Evolutionary conservation across 2,113 vertebrate genomes (phyloP).

Genomic region (Puma concolor): DNA sequence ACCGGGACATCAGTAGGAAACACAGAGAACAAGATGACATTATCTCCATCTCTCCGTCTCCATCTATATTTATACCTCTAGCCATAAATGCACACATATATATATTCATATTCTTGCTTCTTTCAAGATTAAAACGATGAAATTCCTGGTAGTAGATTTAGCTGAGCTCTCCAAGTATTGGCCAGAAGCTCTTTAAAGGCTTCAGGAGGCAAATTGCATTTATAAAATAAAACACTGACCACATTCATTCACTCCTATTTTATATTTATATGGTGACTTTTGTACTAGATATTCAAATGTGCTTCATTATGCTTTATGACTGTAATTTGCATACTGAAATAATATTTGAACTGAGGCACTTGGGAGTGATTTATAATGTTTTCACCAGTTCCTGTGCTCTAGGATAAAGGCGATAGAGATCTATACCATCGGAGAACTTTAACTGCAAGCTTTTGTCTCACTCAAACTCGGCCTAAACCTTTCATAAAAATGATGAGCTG

Average conservation of each 20-base stretch:
- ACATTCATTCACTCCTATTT: slow-evolving; percentile 61
- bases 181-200: slow-evolving; percentile 41
- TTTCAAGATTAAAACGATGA: slow-evolving; percentile 35
- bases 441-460: slow-evolving; percentile 36
- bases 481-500: slow-evolving; percentile 38
- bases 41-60: background rate
- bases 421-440: slow-evolving; percentile 37
- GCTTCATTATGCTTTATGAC: slow-evolving; percentile 74
- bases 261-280: slow-evolving; percentile 66
- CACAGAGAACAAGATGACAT: background rate
- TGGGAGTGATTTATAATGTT: slow-evolving; percentile 69
- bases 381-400: slow-evolving; percentile 42
- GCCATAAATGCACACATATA: background rate
- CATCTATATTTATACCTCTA: background rate
- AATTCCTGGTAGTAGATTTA: background rate
- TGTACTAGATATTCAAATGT: slow-evolving; percentile 67
- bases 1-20: background rate
- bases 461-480: slow-evolving; percentile 5
- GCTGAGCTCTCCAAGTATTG: background rate
- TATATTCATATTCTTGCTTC: background rate
- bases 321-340: slow-evolving; percentile 71
- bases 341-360: slow-evolving; percentile 71
- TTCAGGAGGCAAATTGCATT: slow-evolving; percentile 50
- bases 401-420: slow-evolving; percentile 8
- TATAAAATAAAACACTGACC: slow-evolving; percentile 63